Evolutionary conservation across 2,888 invertebrate genomes (phyloP), one percentile per base, ranked within the genome.

Genomic region (Leucophenga maculata): DNA sequence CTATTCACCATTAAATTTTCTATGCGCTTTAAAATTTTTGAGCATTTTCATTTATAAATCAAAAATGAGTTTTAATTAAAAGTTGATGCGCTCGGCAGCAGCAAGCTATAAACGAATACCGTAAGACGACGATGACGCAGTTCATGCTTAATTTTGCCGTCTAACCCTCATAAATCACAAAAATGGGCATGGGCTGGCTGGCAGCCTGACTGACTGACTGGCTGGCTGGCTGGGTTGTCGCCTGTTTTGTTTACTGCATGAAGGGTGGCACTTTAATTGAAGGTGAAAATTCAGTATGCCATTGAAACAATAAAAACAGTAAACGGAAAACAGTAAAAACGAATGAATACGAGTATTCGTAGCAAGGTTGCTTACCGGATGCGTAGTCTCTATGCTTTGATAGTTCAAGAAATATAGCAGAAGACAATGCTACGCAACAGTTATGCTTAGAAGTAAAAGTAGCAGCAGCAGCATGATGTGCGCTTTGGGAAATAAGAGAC

Each of bases 41-140:
- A 69, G 76, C 77, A 75, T 77, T 75, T 72, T 54, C 70, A 70
- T 77, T 78, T 78, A 82, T 84, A 83, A 83, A 84, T 83, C 83
- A 85, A 78, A 84, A 75, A 76, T 83, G 83, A 79, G 81, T 81
- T 83, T 83, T 83, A 85, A 83, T 83, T 85, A 84, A 82, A 83
- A 83, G 77, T 78, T 78, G 77, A 83, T 77, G 76, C 69, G 50
- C 74, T 72, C 70, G 71, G 74, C 68, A 59, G 67, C 14, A 26
- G 46, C 69, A 64, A 65, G 64, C 69, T 64, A 31, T 65, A 60
- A 14, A 20, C 31, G n/a, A 20, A 13, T 16, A 52, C 26, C 73
- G n/a, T 72, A 72, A 74, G 73, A 83, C 83, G 82, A 76, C 77
- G 84, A 77, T 82, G 80, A 82, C 79, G 81, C 83, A 81, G 77